phyloP scores from a whole-genome alignment of 2,888 invertebrate species.

The Agrochola lychnidis region DNA sequence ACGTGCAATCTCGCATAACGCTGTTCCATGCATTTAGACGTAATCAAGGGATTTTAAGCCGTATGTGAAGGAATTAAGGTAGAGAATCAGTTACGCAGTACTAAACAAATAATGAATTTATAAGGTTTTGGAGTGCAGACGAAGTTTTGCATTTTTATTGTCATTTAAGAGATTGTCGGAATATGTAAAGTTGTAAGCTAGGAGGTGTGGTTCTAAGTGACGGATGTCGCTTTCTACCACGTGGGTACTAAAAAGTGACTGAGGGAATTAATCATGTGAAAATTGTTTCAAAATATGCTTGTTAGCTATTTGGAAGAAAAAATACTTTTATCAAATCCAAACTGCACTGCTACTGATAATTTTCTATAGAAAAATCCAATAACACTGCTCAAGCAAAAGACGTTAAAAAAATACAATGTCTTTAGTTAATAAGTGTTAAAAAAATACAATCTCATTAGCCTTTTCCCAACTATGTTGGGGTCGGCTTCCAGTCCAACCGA shows the following conservation, averaged over 20 bases:
- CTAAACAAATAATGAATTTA: constrained; percentile 31
- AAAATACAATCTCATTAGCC: too few relatives aligned
- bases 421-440: not conserved
- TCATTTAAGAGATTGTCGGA: constrained; percentile 16
- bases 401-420: too few relatives aligned
- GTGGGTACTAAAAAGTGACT: not conserved
- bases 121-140: constrained; percentile 39
- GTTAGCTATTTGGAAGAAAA: not conserved
- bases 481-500: too few relatives aligned
- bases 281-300: not conserved
- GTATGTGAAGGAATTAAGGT: not conserved
- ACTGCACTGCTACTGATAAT: not conserved
- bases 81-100: constrained; percentile 1
- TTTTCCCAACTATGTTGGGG: too few relatives aligned
- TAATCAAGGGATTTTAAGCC: constrained; percentile 16
- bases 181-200: constrained; percentile 7
- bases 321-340: not conserved
- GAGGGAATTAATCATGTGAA: not conserved
- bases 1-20: constrained; percentile 55
- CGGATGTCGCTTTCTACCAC: too few relatives aligned
- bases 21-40: constrained; percentile 34
- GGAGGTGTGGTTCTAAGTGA: not conserved
- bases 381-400: not conserved
- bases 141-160: constrained; percentile 48
- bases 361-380: not conserved